phyloP scores from a whole-genome alignment of 1,140 invertebrate genomes.

The Diachasmimorpha longicaudata region DNA sequence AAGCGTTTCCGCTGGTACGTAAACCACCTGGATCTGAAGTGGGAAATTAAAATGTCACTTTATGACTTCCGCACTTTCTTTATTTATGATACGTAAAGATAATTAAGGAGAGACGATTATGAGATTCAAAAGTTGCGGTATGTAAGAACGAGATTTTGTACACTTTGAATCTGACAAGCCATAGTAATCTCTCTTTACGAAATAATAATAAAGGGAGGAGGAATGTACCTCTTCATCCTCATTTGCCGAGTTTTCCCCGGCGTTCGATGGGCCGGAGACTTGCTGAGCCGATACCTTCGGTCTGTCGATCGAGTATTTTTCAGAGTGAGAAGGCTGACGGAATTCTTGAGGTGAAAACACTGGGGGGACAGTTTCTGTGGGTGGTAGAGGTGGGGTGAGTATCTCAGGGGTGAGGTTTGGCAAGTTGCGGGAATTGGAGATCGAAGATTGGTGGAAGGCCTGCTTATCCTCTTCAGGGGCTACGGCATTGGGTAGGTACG shows the following conservation, averaged over 20 bases:
- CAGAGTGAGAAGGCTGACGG: slow-evolving; percentile 17
- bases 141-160: no score
- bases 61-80: slow-evolving; percentile 10
- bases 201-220: background rate
- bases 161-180: no score
- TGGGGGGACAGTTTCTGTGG: slow-evolving; percentile 48
- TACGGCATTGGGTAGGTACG: slow-evolving; percentile 44
- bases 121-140: no score
- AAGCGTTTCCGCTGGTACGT: slow-evolving; percentile 79
- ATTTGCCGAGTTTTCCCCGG: background rate
- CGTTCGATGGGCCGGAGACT: background rate
- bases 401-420: slow-evolving; percentile 40
- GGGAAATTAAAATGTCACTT: slow-evolving; percentile 19
- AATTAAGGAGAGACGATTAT: no score
- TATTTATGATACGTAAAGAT: background rate
- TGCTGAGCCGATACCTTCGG: slow-evolving; percentile 1
- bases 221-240: slow-evolving; percentile 30
- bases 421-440: slow-evolving; percentile 37
- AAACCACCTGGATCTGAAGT: slow-evolving; percentile 74
- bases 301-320: slow-evolving; percentile 15
- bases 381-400: slow-evolving; percentile 44
- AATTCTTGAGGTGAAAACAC: slow-evolving; percentile 51
- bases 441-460: slow-evolving; percentile 37
- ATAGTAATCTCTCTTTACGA: no score
- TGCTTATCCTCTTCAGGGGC: slow-evolving; percentile 42